phyloP scores from a whole-genome alignment of 2,888 invertebrate genomes.

The Drosophila paramelanica region DNA sequence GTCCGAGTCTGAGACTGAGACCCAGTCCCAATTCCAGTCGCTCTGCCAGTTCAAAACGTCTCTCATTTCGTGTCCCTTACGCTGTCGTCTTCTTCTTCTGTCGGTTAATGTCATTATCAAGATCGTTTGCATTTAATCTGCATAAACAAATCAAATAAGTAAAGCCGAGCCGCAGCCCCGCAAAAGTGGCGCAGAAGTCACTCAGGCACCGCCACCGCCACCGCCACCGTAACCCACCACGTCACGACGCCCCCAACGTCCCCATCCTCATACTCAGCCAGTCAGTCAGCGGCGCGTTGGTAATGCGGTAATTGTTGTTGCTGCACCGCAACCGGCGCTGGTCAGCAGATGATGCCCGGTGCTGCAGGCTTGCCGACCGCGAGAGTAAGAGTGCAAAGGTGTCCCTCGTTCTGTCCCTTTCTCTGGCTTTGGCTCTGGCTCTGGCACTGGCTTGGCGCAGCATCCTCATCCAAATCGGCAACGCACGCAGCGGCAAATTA shows the following conservation, averaged over 20 bases:
- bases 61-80: conserved; percentile 55
- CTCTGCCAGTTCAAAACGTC: conserved; percentile 47
- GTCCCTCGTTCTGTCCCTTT: conserved; percentile 10
- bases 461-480: conserved; percentile 60
- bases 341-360: conserved; percentile 32
- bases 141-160: conserved; percentile 82
- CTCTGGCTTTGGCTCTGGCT: background rate
- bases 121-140: conserved; percentile 84
- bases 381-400: conserved; percentile 19
- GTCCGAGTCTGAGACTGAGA: conserved; percentile 18
- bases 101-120: conserved; percentile 84
- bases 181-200: conserved; percentile 76
- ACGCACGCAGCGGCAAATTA: conserved; percentile 79
- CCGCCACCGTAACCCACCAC: conserved; percentile 17
- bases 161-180: conserved; percentile 54
- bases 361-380: conserved; percentile 7
- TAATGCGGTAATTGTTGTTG: conserved; percentile 80
- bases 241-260: conserved; percentile 51
- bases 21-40: conserved; percentile 26
- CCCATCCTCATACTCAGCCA: conserved; percentile 37
- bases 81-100: conserved; percentile 73
- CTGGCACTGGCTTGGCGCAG: conserved; percentile 22
- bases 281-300: conserved; percentile 75
- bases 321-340: conserved; percentile 37
- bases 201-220: conserved; percentile 40